Evolutionary conservation across 2,113 vertebrate genomes (phyloP).

Genomic region (Arizona elegans): DNA sequence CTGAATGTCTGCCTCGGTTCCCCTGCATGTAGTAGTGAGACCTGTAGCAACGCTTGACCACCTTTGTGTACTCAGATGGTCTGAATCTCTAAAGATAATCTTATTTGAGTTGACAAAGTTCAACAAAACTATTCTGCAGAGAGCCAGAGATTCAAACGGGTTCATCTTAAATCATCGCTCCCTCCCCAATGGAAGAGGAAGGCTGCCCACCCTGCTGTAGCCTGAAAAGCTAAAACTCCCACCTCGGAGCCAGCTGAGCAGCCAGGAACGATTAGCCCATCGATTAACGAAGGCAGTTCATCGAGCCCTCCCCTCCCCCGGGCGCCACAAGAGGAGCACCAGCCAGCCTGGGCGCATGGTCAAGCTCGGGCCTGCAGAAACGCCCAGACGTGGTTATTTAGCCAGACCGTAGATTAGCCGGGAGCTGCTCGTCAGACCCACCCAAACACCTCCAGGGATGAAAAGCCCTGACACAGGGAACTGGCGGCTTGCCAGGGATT

Average conservation of each 20-base stretch:
- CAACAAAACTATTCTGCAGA: neutral
- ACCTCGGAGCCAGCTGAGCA: neutral
- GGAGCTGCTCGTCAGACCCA: neutral
- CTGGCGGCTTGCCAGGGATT: neutral
- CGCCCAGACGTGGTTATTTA: slow-evolving; percentile 8
- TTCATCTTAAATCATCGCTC: neutral
- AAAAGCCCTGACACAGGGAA: neutral
- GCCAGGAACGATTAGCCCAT: neutral
- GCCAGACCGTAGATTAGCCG: neutral
- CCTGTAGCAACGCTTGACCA: neutral
- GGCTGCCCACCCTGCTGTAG: neutral
- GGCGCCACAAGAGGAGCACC: neutral
- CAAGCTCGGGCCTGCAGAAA: neutral
- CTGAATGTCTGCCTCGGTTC: neutral
- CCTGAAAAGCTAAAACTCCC: neutral
- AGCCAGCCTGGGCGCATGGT: neutral
- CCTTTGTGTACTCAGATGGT: neutral
- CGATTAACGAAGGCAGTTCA: neutral
- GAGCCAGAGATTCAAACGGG: neutral
- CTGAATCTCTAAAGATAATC: neutral
- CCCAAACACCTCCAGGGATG: neutral
- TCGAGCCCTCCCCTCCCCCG: neutral
- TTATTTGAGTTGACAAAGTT: neutral
- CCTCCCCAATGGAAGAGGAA: neutral
- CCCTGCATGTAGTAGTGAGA: neutral